A percentile compares a stretch with the other conserved stretches of the same genome.
Evolutionary conservation across 2,888 invertebrate species (phyloP).

Genomic region (Bursaphelenchus okinawaensis): DNA sequence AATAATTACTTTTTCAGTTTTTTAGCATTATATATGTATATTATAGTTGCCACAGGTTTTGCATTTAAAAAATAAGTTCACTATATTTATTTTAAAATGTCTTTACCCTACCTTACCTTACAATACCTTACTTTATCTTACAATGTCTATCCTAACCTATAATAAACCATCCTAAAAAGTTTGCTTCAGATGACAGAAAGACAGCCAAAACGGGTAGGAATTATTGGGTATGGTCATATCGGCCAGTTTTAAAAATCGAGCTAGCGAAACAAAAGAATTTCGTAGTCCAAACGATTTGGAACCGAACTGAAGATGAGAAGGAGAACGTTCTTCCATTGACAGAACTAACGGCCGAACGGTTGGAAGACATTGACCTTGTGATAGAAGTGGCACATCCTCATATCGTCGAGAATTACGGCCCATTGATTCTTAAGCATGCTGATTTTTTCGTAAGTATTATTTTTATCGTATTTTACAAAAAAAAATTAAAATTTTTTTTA

Average conservation of each 20-base stretch:
- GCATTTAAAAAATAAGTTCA: too few species aligned
- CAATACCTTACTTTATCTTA: too few species aligned
- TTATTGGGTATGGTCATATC: slow-evolving; percentile 53
- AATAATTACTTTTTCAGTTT: too few species aligned
- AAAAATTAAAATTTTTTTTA: background rate
- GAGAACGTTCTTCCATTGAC: slow-evolving; percentile 37
- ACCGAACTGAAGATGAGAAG: slow-evolving; percentile 39
- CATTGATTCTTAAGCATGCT: slow-evolving; percentile 59
- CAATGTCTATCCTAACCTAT: too few species aligned
- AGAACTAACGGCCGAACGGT: slow-evolving; percentile 29
- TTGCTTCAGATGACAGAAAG: background rate
- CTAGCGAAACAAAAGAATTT: slow-evolving; percentile 36
- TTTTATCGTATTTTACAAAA: background rate
- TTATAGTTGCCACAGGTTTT: too few species aligned
- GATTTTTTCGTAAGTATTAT: slow-evolving; percentile 61
- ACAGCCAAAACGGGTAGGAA: slow-evolving; percentile 36
- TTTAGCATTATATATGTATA: too few species aligned
- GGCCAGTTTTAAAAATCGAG: slow-evolving; percentile 51
- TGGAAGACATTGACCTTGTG: slow-evolving; percentile 44
- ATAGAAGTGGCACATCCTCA: slow-evolving; percentile 65
- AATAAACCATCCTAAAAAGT: too few species aligned
- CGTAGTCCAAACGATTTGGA: slow-evolving; percentile 44
- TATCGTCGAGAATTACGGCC: slow-evolving; percentile 61
- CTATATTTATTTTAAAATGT: too few species aligned
- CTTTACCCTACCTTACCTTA: too few species aligned